These are phyloP conservation scores for Pygoscelis antarcticus DNA, from an alignment of 2,113 vertebrate genomes.

Conservation along the genomic window DNA sequence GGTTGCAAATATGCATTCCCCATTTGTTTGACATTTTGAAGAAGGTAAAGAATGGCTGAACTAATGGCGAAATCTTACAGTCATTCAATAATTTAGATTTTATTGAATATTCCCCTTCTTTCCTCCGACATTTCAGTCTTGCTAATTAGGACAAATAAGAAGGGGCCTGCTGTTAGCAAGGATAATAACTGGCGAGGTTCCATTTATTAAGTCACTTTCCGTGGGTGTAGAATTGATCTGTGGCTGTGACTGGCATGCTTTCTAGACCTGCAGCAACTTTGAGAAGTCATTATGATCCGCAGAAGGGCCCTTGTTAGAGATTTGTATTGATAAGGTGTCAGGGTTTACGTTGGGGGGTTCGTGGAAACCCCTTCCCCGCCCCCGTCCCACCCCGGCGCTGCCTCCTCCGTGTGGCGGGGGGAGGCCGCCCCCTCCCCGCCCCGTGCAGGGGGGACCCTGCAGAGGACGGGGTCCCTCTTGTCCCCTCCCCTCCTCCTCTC, in stretches of 20 bases:
- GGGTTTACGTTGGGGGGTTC: neutral
- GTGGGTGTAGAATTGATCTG: constrained; percentile 72
- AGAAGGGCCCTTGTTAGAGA: constrained; percentile 43
- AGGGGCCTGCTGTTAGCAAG: constrained; percentile 60
- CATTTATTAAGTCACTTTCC: constrained; percentile 73
- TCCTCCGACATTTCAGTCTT: constrained; percentile 54
- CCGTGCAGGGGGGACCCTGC: neutral
- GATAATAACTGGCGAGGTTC: constrained; percentile 56
- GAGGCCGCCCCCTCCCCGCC: neutral
- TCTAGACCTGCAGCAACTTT: constrained; percentile 62
- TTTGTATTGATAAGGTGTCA: constrained; percentile 58
- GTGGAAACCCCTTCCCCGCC: neutral
- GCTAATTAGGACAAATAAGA: constrained; percentile 74
- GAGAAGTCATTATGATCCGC: constrained; percentile 61
- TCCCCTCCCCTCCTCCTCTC: neutral
- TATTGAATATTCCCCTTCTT: constrained; percentile 71
- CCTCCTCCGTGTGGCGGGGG: neutral
- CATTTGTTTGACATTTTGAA: constrained; percentile 59
- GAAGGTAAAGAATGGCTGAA: constrained; percentile 49
- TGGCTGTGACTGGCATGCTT: constrained; percentile 62
- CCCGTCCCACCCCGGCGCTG: neutral
- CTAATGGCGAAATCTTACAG: constrained; percentile 54
- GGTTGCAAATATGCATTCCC: constrained; percentile 33
- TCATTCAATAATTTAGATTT: constrained; percentile 73
- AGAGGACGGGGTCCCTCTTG: neutral